Evolutionary conservation across 2,888 invertebrate species (phyloP).

Genomic region (Periphyllus acericola): DNA sequence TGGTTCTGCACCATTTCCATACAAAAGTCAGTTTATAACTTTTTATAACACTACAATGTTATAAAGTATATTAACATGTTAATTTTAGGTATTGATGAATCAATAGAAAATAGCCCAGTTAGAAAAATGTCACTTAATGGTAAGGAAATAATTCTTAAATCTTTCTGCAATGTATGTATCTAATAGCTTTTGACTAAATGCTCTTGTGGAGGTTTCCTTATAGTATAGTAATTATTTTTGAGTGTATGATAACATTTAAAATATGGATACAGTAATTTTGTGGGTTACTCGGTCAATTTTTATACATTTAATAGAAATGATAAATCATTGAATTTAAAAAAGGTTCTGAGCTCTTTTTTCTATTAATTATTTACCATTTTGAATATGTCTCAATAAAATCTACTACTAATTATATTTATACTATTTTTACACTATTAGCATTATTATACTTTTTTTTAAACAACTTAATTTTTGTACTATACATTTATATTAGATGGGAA

Average conservation of each 20-base stretch:
- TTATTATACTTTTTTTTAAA: no score
- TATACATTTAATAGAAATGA: neutral
- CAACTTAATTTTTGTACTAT: no score
- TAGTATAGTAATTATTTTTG: constrained; percentile 2
- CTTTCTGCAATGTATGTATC: constrained; percentile 14
- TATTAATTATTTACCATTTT: no score
- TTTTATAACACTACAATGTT: constrained; percentile 16
- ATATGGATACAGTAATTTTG: neutral
- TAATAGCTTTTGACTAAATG: constrained; percentile 23
- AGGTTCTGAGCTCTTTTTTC: no score
- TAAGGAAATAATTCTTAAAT: constrained; percentile 41
- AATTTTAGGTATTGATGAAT: constrained; percentile 48
- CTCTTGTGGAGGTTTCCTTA: constrained; percentile 7
- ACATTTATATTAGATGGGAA: no score
- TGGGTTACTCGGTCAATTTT: neutral
- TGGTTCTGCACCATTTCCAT: constrained; percentile 77
- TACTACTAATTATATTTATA: no score
- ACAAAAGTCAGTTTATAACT: constrained; percentile 42
- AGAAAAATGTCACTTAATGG: constrained; percentile 51
- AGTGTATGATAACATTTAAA: constrained; percentile 5
- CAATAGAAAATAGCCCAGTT: constrained; percentile 32
- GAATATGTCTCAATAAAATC: no score
- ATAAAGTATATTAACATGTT: neutral
- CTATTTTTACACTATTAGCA: no score
- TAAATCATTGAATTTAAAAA: neutral